Evolutionary conservation across 2,888 invertebrate species (phyloP), one percentile per base, ranked within the genome.

Genomic region (Harpagoxenus sublaevis): DNA sequence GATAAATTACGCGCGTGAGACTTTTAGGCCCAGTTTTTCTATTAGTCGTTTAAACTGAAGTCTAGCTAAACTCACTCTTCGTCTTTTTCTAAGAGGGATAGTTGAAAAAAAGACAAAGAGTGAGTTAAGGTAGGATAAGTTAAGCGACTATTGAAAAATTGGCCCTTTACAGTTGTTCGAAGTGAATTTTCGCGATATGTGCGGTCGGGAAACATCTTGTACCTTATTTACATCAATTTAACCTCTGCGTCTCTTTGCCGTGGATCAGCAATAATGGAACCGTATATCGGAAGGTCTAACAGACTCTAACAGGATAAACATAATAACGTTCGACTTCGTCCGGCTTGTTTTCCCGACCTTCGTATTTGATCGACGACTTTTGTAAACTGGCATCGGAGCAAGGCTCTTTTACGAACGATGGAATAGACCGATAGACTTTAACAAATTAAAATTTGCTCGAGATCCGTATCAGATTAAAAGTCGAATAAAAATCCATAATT

Each of bases 271-370:
- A 23, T n/a, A 15, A 10, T 57, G 28, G 45, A 35, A 71, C 45
- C 23, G 31, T 71, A n/a, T 15, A 35, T 53, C 66, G 77, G 42
- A 42, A 78, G 23, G 28, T 42, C 28, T 63, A 35, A 9, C 5
- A 70, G 57, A 0, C 23, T 23, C 23, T 23, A 23, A n/a, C 5
- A 70, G 48, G 0, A 35, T 73, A 73, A 81, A 81, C 60, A 81
- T 23, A 35, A n/a, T 48, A 78, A 48, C 48, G 18, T 6, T n/a
- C 55, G 23, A 15, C 23, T 31, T 71, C 18, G 23, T 9, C 10
- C 48, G 28, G 1, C 10, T 35, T 81, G 74, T 60, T 62, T 73
- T 48, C n/a, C n/a, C 39, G 74, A 81, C 79, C 79, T 81, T 68
- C 15, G 12, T 5, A 23, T 39, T 55, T 18, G 35, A 48, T 39